Base-by-base conservation (phyloP, 2,797 vertebrate species). In the Pterois miles region DNA sequence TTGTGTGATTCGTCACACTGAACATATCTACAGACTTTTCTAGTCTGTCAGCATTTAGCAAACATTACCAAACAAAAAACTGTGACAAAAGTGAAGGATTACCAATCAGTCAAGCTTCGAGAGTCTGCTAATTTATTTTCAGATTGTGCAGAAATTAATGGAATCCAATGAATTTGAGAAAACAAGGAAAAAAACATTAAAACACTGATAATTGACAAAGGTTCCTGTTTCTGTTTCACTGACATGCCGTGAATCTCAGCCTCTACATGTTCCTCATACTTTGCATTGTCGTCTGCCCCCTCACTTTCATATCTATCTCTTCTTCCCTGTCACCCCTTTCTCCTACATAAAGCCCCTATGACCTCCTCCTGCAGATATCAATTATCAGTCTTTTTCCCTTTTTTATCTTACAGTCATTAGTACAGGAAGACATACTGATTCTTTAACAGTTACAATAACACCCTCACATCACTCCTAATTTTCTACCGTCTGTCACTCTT, bases 201-300 rank as follows among this genome's bases (percentile, higher is more conserved):
- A 34, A 0, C 20, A n/a, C 18, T 63, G 40, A 43, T 16, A 43
- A 43, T 43, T 43, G 1, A 31, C 6, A 31, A 31, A 1, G 34
- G 25, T 86, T 84, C 80, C 50, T 64, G 23, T 59, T 85, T 68
- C 50, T 64, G 23, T 59, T 85, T 68, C 2, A 43, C 1, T 18
- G 5, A 34, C 58, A 33, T 70, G 29, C 16, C 3, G 6, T 11
- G 18, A 23, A 4, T 76, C 31, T 76, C 12, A 33, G 14, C 5
- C 8, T 31, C 40, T 9, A 0, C 40, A 48, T 10, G 16, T 67
- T 76, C 33, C 68, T 72, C 50, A 56, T 60, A 31, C 20, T 50
- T 57, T 27, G 1, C 4, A 43, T 73, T 70, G 8, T 62, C 6
- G 14, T 65, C 31, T 25, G 5, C 5, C 4, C 6, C 16, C 8